Evolutionary conservation across 1,140 invertebrate species (phyloP).

Genomic region (Procambarus virginalis): DNA sequence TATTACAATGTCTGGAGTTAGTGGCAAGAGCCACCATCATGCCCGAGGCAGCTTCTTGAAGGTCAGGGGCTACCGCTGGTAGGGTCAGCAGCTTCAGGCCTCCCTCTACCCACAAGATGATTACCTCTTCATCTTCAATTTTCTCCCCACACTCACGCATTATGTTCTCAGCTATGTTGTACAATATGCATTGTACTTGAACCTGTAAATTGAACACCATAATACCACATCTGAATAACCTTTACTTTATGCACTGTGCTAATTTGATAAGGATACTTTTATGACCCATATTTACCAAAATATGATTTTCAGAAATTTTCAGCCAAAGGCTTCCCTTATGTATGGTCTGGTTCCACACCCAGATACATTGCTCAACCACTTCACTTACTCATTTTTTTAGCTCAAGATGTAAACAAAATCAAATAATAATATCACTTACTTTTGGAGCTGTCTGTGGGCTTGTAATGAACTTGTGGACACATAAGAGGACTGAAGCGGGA

Average conservation of each 20-base stretch:
- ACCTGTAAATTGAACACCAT: constrained; percentile 16
- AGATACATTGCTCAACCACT: too few relatives aligned
- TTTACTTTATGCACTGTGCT: too few relatives aligned
- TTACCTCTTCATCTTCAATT: constrained; percentile 47
- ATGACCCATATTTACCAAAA: too few relatives aligned
- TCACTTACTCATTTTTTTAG: too few relatives aligned
- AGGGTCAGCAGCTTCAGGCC: constrained; percentile 43
- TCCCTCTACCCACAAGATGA: constrained; percentile 45
- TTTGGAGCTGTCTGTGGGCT: constrained; percentile 61
- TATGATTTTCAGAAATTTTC: too few relatives aligned
- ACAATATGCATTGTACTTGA: constrained; percentile 61
- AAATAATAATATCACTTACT: background rate
- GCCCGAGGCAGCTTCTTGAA: constrained; percentile 61
- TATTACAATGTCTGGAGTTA: constrained; percentile 32
- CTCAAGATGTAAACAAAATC: too few relatives aligned
- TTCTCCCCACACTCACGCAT: constrained; percentile 57
- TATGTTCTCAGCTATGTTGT: constrained; percentile 61
- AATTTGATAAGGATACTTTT: too few relatives aligned
- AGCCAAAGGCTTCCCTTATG: too few relatives aligned
- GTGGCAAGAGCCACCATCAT: constrained; percentile 55
- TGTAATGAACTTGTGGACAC: constrained; percentile 55
- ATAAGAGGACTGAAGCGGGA: constrained; percentile 27
- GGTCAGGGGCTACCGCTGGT: constrained; percentile 48
- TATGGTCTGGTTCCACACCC: too few relatives aligned
- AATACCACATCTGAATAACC: background rate